Evolutionary conservation across 2,113 vertebrate genomes (phyloP).

Genomic region (Barnardius zonarius): DNA sequence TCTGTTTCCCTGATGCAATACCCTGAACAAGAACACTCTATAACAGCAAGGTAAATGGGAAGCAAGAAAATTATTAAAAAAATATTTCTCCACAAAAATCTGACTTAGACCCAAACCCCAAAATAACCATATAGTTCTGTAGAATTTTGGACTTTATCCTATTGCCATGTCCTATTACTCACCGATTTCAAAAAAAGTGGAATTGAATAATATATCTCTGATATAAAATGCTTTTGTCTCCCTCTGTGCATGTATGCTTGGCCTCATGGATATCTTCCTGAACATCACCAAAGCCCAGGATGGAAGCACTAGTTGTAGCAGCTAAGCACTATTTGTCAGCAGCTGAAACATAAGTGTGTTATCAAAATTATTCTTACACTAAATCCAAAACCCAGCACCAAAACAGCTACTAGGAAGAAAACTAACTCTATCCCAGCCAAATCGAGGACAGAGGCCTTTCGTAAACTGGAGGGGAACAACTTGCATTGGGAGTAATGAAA

Average conservation of each 20-base stretch:
- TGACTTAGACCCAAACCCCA: not conserved
- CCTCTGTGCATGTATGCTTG: fast-evolving
- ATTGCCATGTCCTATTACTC: not conserved
- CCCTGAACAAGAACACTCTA: not conserved
- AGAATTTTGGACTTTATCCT: not conserved
- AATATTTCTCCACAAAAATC: not conserved
- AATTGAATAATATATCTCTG: not conserved
- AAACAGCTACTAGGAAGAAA: not conserved
- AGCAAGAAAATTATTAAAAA: conserved; percentile 8
- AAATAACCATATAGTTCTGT: not conserved
- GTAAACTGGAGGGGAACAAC: not conserved
- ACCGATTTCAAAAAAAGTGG: not conserved
- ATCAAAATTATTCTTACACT: not conserved
- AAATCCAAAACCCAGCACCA: not conserved
- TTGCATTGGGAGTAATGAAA: not conserved
- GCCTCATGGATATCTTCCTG: not conserved
- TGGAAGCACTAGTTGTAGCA: not conserved
- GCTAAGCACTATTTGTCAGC: not conserved
- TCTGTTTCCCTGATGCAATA: conserved; percentile 34
- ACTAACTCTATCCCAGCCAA: not conserved
- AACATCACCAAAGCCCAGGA: not conserved
- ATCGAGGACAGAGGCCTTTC: not conserved
- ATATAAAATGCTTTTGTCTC: not conserved
- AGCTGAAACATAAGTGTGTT: not conserved
- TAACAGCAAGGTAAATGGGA: conserved; percentile 2